Conservation (phyloP, 1,140 invertebrate species). For the Diploscapter pachys region DNA sequence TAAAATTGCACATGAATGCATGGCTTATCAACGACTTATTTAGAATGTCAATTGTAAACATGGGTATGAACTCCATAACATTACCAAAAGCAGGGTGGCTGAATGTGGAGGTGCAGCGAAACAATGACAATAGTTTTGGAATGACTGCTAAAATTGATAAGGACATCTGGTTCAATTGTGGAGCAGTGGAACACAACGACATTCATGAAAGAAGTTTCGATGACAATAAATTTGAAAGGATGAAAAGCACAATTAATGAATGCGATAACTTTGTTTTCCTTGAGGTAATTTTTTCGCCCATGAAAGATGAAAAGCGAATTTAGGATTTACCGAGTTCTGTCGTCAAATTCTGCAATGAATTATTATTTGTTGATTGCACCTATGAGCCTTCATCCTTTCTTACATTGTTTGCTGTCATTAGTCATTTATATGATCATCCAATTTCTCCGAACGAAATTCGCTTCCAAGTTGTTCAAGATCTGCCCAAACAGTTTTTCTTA, state of each 20-base stretch:
- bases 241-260: too few relatives aligned
- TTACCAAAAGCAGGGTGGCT: constrained; percentile 14
- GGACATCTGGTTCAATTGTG: constrained; percentile 5
- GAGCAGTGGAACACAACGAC: constrained; percentile 1
- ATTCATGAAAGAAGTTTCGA: neutral
- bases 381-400: constrained; percentile 9
- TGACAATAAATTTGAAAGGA: too few relatives aligned
- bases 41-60: constrained; percentile 15
- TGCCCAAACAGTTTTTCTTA: constrained; percentile 7
- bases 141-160: constrained; percentile 12
- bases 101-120: constrained; percentile 3
- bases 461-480: constrained; percentile 3
- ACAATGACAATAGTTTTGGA: constrained; percentile 10
- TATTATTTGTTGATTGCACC: constrained; percentile 14
- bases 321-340: constrained; percentile 15
- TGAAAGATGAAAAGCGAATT: too few relatives aligned
- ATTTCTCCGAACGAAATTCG: constrained; percentile 6
- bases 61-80: constrained; percentile 1
- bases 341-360: neutral
- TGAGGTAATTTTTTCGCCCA: too few relatives aligned
- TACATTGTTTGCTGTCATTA: constrained; percentile 6
- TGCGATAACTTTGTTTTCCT: too few relatives aligned
- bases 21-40: neutral
- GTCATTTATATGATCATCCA: constrained; percentile 6
- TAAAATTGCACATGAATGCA: constrained; percentile 5